Conservation (phyloP, 92 coral and sea anemone genomes). For the Epizoanthus stellaris region DNA sequence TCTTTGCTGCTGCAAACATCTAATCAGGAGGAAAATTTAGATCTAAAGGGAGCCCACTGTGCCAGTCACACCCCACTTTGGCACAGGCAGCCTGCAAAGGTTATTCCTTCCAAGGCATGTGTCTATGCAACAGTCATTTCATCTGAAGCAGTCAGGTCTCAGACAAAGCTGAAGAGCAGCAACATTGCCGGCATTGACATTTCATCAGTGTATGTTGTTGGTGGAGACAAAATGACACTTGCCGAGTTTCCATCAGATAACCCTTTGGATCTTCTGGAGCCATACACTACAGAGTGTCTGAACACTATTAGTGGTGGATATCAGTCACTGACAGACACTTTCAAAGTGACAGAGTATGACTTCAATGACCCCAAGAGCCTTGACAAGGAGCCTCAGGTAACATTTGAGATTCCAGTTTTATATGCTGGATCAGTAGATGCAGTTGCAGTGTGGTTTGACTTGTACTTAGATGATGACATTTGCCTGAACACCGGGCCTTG, state of each 20-base stretch:
- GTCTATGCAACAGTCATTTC: conserved; percentile 82
- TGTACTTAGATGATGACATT: conserved; percentile 77
- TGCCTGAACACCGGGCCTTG: conserved; percentile 85
- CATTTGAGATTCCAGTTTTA: conserved; percentile 61
- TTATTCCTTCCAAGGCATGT: conserved; percentile 86
- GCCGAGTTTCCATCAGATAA: conserved; percentile 19
- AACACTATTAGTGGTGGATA: conserved; percentile 62
- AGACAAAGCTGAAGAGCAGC: not conserved
- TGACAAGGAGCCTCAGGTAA: conserved; percentile 14
- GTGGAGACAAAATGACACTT: conserved; percentile 78
- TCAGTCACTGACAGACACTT: conserved; percentile 64
- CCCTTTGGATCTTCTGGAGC: conserved; percentile 66
- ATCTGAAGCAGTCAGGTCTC: conserved; percentile 71
- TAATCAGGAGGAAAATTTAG: not conserved
- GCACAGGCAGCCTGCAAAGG: conserved; percentile 46
- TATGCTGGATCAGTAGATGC: conserved; percentile 82
- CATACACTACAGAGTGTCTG: conserved; percentile 91
- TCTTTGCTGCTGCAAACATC: conserved; percentile 53
- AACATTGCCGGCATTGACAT: conserved; percentile 63
- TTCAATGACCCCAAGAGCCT: conserved; percentile 80
- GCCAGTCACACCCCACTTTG: not conserved
- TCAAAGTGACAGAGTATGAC: conserved; percentile 72
- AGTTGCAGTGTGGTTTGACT: conserved; percentile 92
- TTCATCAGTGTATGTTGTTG: conserved; percentile 62
- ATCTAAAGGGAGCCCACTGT: not conserved